These are phyloP conservation scores for Euura saliciscinereae DNA, from an alignment of 1,140 invertebrate species.

Conservation along the genomic window DNA sequence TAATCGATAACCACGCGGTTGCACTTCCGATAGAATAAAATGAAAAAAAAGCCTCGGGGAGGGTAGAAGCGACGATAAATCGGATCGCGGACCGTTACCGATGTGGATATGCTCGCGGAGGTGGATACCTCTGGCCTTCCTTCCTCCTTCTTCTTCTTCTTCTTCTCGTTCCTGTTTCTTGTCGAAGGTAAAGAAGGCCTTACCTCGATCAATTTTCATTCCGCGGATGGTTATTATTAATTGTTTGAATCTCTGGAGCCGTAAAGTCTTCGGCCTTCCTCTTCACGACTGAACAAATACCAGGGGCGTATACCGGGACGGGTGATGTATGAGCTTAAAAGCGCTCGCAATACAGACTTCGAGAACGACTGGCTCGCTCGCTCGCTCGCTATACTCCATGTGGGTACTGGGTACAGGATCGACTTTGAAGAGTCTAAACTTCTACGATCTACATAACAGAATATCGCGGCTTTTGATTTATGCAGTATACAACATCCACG, in stretches of 20 bases:
- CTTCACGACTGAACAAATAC: slow-evolving; percentile 59
- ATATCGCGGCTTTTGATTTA: neutral
- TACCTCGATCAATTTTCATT: slow-evolving; percentile 3
- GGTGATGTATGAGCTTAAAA: slow-evolving; percentile 60
- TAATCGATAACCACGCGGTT: too few relatives aligned
- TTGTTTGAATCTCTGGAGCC: slow-evolving; percentile 54
- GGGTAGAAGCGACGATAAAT: too few relatives aligned
- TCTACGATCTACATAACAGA: neutral
- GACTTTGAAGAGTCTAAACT: too few relatives aligned
- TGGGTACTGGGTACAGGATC: too few relatives aligned
- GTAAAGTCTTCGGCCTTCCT: slow-evolving; percentile 48
- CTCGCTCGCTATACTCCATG: neutral
- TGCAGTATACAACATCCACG: too few relatives aligned
- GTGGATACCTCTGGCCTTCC: too few relatives aligned
- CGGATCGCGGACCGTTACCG: too few relatives aligned
- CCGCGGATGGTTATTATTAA: slow-evolving; percentile 47
- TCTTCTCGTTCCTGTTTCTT: too few relatives aligned
- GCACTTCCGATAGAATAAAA: too few relatives aligned
- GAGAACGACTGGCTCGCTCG: neutral
- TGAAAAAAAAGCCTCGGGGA: too few relatives aligned
- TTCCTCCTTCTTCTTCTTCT: too few relatives aligned
- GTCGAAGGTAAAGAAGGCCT: neutral
- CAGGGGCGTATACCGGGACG: slow-evolving; percentile 50
- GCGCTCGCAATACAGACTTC: slow-evolving; percentile 44
- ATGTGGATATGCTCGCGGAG: too few relatives aligned